Conservation (phyloP, 64 coral and sea anemone genomes). For the Pocillopora verrucosa region DNA sequence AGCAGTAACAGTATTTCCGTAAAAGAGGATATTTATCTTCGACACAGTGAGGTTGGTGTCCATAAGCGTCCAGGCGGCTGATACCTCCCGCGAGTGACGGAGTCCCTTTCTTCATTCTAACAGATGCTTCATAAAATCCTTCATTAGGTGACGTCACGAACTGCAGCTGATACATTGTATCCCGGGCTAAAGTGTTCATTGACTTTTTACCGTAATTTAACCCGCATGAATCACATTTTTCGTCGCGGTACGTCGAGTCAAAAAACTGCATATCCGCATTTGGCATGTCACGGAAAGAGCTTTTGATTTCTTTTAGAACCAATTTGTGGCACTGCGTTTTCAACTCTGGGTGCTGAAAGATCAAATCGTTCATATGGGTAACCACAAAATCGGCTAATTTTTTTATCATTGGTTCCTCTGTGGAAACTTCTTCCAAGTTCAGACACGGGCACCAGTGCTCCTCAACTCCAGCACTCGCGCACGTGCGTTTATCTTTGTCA, state of each 20-base stretch:
- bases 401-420: background rate
- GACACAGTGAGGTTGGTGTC: constrained; percentile 36
- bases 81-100: constrained; percentile 17
- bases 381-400: background rate
- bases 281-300: constrained; percentile 25
- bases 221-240: constrained; percentile 9
- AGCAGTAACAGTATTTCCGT: constrained; percentile 47
- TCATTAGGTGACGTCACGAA: constrained; percentile 7
- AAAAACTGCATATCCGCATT: constrained; percentile 30
- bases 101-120: constrained; percentile 4
- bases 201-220: background rate
- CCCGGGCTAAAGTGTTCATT: background rate
- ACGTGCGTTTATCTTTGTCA: constrained; percentile 22
- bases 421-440: constrained; percentile 21
- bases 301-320: constrained; percentile 12
- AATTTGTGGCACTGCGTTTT: constrained; percentile 10
- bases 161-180: constrained; percentile 51
- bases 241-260: background rate
- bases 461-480: constrained; percentile 44
- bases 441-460: constrained; percentile 59
- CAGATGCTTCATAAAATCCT: constrained; percentile 37
- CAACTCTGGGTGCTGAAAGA: too few species aligned
- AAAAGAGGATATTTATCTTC: constrained; percentile 1
- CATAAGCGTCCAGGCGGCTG: constrained; percentile 32
- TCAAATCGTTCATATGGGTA: constrained; percentile 26